Evolutionary conservation across 92 coral and sea anemone species (phyloP), one percentile per base, ranked within the genome.

Genomic region (Zoanthus solanderi): DNA sequence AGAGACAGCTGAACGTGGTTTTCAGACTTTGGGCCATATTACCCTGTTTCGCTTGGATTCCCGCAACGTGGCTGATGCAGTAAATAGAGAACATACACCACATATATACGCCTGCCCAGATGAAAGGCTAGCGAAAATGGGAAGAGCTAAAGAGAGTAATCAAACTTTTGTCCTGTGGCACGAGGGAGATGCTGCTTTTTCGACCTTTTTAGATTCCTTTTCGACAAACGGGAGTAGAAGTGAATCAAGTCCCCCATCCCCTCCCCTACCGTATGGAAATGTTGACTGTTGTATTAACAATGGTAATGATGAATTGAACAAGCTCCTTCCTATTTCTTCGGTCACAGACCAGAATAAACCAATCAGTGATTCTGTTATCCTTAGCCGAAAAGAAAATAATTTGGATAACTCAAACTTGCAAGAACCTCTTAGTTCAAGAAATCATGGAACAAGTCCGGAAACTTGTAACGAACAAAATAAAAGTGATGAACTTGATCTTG

Each of bases 11-110:
- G 29, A 16, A 45, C 11, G 4, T 0, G 85, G 75, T 6, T 23
- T 63, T 66, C 85, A 65, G 46, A 81, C 66, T 11, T 37, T 81
- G 37, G 85, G 85, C 4, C 85, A 81, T 15, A 80, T 80, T 16
- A 80, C 75, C 0, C 75, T 80, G 23, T 80, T 80, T 63, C 75
- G 58, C 18, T 15, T 80, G 45, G 73, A 29, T 3, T 3, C 57
- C 58, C 2, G 8, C 28, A 9, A 66, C 17, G 7, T 18, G 54
- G 16, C 52, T 8, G 37, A 4, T 29, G 15, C 17, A 12, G 74
- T 45, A 46, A n/a, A 42, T 23, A 63, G 45, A 47, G 75, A 46
- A 12, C 56, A 80, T 3, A 48, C 48, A 1, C 85, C 85, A 1
- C 85, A 7, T 10, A 37, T 80, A 4, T 80, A 80, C 75, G 85